phyloP scores from a whole-genome alignment of 1,140 invertebrate species.

The Anastatus disparis region DNA sequence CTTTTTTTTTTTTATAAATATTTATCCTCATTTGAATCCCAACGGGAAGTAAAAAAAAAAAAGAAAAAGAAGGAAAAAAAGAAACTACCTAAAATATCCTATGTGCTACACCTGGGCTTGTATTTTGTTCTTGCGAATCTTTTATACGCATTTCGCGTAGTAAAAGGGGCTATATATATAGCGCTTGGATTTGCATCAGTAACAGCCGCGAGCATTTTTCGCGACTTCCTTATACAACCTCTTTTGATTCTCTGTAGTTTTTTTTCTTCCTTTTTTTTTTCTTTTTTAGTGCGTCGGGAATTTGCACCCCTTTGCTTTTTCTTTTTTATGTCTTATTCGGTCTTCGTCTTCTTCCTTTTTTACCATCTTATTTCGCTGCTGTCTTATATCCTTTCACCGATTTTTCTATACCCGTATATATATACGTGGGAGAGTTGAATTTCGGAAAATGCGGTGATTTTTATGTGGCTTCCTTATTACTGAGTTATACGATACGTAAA shows the following conservation, averaged over 20 bases:
- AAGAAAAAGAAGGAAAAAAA: background rate
- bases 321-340: conserved; percentile 29
- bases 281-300: conserved; percentile 34
- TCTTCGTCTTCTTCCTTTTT: conserved; percentile 36
- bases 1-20: too few relatives aligned
- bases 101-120: conserved; percentile 10
- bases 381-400: conserved; percentile 2
- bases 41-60: conserved; percentile 44
- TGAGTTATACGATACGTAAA: too few relatives aligned
- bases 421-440: too few relatives aligned
- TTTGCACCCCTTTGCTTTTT: background rate
- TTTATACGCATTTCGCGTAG: conserved; percentile 58
- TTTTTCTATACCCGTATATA: too few relatives aligned
- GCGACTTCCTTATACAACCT: conserved; percentile 41
- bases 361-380: conserved; percentile 25
- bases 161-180: too few relatives aligned
- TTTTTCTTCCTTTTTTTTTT: conserved; percentile 24
- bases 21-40: conserved; percentile 64
- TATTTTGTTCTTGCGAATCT: conserved; percentile 62
- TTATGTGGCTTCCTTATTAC: too few relatives aligned
- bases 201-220: conserved; percentile 47
- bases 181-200: conserved; percentile 59
- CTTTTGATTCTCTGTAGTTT: too few relatives aligned
- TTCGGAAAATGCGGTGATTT: too few relatives aligned
- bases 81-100: too few relatives aligned